These are phyloP conservation scores for Pollimyrus isidori DNA, from an alignment of 2,113 vertebrate species.

Conservation along the genomic window DNA sequence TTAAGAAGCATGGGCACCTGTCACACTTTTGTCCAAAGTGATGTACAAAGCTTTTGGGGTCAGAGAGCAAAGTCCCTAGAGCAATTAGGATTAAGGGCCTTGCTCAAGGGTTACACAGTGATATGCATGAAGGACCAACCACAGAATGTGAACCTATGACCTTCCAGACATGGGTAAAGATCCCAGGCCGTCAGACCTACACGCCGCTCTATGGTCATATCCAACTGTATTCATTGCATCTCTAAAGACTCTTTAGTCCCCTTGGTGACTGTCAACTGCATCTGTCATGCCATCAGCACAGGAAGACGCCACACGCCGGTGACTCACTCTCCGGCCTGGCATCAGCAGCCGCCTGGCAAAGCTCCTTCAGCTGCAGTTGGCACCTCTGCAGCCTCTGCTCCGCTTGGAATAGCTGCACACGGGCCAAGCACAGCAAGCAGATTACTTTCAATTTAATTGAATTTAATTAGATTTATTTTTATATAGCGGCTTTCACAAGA, in stretches of 20 bases:
- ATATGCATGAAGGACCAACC: not conserved
- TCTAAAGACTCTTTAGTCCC: not conserved
- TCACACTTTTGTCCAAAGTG: not conserved
- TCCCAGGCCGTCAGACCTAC: not conserved
- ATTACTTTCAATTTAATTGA: not conserved
- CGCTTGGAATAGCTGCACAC: constrained; percentile 74
- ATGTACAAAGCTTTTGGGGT: not conserved
- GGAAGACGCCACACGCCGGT: too few relatives aligned
- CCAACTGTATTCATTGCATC: not conserved
- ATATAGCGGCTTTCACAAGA: not conserved
- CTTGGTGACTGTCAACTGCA: not conserved
- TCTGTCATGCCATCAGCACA: not conserved
- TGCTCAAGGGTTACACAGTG: not conserved
- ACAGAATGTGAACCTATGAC: not conserved
- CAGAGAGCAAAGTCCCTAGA: not conserved
- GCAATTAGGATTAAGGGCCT: not conserved
- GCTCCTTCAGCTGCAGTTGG: constrained; percentile 82
- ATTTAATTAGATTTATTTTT: not conserved
- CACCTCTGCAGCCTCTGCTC: constrained; percentile 84
- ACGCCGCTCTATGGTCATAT: not conserved
- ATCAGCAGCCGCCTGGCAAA: constrained; percentile 79
- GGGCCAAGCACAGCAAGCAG: constrained; percentile 8
- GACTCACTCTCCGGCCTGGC: constrained; percentile 92
- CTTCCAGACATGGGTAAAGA: not conserved
- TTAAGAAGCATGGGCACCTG: not conserved